Evolutionary conservation across 2,113 vertebrate species (phyloP), one percentile per base, ranked within the genome.

Genomic region (Ancistrus triradiatus): DNA sequence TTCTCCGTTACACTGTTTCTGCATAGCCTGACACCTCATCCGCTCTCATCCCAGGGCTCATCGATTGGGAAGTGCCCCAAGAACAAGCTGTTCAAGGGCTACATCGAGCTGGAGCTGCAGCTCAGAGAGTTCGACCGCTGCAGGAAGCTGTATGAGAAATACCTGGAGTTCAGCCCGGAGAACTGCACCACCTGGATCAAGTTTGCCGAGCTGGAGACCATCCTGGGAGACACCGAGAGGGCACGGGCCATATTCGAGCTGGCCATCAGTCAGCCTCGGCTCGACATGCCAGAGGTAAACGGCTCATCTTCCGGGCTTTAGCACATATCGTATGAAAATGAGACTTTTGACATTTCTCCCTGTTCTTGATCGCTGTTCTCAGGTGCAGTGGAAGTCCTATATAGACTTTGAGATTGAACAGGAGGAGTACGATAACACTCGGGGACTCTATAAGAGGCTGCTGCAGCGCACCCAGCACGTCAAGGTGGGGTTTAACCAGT

Each of bases 131-230:
- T 98, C 15, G 96, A 99, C 77, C 92, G 95, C 18, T 99, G 96
- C 78, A 87, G 96, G 70, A 99, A 97, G 71, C 91, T 99, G 27
- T 98, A 99, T 22, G 93, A 98, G 66, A 99, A 99, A 5, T 99
- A 95, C 78, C 78, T 99, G 82, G 94, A 98, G 84, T 99, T 94
- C 81, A 83, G 83, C 1, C 93, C 96, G 0, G 95, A 98, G 57
- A 98, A 98, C 88, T 98, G 95, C 82, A 95, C 94, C 0, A 97
- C 96, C 0, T 99, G 95, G 96, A 98, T 98, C 81, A 99, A 98
- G 80, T 99, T 98, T 80, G 88, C 93, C 0, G 96, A 99, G 72
- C 84, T 99, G 67, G 96, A 99, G 83, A 94, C 91, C 7, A 98
- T 98, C 70, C 90, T 99, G 40, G 96, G 95, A 0, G 95, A 99